These are phyloP conservation scores for Erpobdella octoculata DNA, from an alignment of 2,888 invertebrate species.

Conservation along the genomic window DNA sequence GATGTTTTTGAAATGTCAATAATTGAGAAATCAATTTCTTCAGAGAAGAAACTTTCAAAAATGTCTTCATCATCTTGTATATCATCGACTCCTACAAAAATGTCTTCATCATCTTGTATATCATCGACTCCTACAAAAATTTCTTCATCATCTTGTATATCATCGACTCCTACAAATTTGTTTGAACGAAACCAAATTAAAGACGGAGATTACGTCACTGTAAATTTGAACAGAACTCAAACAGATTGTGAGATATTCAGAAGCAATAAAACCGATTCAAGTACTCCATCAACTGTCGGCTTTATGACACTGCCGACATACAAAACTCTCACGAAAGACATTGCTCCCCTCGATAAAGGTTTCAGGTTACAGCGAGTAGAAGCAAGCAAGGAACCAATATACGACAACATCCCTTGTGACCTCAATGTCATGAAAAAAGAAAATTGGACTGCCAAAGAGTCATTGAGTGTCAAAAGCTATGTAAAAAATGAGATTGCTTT, in stretches of 20 bases:
- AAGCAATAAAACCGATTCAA: neutral
- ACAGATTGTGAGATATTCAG: neutral
- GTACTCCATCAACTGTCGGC: neutral
- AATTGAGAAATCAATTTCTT: neutral
- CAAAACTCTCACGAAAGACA: too few relatives aligned
- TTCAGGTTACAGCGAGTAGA: neutral
- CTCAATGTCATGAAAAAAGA: too few relatives aligned
- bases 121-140: too few relatives aligned
- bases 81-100: too few relatives aligned
- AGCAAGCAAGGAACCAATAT: neutral
- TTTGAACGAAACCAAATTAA: neutral
- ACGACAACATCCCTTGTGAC: neutral
- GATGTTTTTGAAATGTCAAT: constrained; percentile 12
- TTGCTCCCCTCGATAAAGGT: too few relatives aligned
- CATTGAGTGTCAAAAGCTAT: neutral
- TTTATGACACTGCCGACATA: neutral
- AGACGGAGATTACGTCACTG: constrained; percentile 4
- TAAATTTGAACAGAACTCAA: neutral
- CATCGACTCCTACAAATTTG: too few relatives aligned
- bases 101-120: too few relatives aligned
- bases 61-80: too few relatives aligned
- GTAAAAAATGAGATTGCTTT: too few relatives aligned
- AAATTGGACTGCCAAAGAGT: too few relatives aligned
- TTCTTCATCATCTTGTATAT: too few relatives aligned
- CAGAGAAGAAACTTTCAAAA: neutral